Percentiles rank a stretch among this genome's conserved stretches.
Evolutionary conservation across 2,888 invertebrate species (phyloP).

Genomic region (Oxyscelio sp.): DNA sequence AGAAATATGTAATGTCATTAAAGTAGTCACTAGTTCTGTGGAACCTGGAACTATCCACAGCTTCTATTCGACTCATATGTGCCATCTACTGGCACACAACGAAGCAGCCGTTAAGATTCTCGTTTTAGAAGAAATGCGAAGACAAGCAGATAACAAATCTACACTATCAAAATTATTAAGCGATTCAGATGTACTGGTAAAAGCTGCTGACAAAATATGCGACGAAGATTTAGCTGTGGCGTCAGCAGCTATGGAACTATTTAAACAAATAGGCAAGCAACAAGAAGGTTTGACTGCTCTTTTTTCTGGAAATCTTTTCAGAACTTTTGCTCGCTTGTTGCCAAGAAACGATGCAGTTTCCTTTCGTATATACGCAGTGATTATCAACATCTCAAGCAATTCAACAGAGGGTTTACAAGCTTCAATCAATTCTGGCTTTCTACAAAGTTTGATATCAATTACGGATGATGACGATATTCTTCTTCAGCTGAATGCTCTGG

Average conservation of each 20-base stretch:
- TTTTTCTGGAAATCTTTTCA: slow-evolving; percentile 90
- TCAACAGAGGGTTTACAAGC: slow-evolving; percentile 90
- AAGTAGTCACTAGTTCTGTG: slow-evolving; percentile 73
- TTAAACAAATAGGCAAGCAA: slow-evolving; percentile 89
- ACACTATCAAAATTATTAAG: slow-evolving; percentile 88
- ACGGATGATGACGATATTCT: slow-evolving; percentile 93
- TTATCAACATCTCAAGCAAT: slow-evolving; percentile 91
- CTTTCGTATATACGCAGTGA: slow-evolving; percentile 92
- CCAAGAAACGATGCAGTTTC: slow-evolving; percentile 90
- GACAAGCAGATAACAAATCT: slow-evolving; percentile 69
- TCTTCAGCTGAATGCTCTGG: slow-evolving; percentile 94
- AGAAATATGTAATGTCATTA: slow-evolving; percentile 81
- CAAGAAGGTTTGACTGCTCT: slow-evolving; percentile 89
- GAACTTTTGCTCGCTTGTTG: slow-evolving; percentile 90
- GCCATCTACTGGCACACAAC: slow-evolving; percentile 77
- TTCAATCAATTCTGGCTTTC: slow-evolving; percentile 90
- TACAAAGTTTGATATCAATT: slow-evolving; percentile 91
- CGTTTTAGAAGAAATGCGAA: slow-evolving; percentile 80
- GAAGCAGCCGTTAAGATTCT: slow-evolving; percentile 79
- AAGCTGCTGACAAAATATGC: slow-evolving; percentile 90
- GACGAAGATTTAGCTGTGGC: slow-evolving; percentile 91
- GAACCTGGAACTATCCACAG: slow-evolving; percentile 80
- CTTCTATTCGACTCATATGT: slow-evolving; percentile 81
- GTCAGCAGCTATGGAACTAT: slow-evolving; percentile 90
- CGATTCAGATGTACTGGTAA: slow-evolving; percentile 90